These are phyloP conservation scores for Gibbula magus DNA, from an alignment of 2,888 invertebrate species.

Conservation along the genomic window DNA sequence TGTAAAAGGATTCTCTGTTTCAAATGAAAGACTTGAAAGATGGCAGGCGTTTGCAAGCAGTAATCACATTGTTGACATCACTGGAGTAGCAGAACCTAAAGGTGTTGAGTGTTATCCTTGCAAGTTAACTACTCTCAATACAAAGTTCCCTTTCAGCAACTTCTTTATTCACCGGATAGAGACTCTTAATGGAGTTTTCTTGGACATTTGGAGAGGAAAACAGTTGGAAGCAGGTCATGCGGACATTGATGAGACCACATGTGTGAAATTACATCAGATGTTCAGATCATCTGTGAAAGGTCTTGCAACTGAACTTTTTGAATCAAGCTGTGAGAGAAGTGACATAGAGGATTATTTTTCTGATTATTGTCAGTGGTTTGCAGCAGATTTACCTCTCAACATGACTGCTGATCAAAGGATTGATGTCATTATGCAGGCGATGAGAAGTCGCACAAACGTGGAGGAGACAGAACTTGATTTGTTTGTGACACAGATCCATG, in stretches of 20 bases:
- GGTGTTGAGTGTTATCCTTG: neutral
- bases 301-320: neutral
- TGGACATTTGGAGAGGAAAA: neutral
- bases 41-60: neutral
- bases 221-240: neutral
- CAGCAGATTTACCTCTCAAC: neutral
- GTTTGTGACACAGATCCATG: slow-evolving; percentile 17
- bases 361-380: slow-evolving; percentile 3
- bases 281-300: neutral
- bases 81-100: neutral
- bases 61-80: neutral
- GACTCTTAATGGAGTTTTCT: neutral
- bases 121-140: neutral
- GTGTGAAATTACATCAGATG: neutral
- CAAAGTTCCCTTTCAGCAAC: neutral
- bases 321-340: neutral
- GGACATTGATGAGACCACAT: neutral
- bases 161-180: neutral
- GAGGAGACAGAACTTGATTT: neutral
- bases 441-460: neutral
- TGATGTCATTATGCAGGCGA: neutral
- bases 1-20: neutral
- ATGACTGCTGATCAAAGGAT: neutral
- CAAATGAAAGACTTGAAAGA: neutral
- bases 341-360: neutral